Conservation (phyloP, 2,888 invertebrate species). For the Notodonta dromedarius region DNA sequence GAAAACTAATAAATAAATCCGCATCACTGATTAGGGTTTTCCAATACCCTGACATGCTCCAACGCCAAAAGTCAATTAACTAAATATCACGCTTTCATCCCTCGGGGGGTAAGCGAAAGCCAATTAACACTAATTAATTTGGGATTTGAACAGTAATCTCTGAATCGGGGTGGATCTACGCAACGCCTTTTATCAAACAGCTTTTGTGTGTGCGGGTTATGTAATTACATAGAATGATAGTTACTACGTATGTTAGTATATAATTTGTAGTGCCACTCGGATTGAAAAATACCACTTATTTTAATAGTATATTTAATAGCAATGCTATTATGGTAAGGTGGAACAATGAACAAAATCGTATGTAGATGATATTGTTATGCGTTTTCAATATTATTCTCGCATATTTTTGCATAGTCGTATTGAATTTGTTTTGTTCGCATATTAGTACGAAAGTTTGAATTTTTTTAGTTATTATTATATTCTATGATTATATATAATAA, state of each 20-base stretch:
- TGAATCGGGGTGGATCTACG: constrained; percentile 28
- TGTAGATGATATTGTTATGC: neutral
- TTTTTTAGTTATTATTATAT: no score
- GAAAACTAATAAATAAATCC: neutral
- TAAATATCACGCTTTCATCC: constrained; percentile 33
- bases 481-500: no score
- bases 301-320: neutral
- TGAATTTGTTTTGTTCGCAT: neutral
- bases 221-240: neutral
- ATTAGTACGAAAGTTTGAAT: neutral
- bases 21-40: neutral
- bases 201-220: constrained; percentile 4
- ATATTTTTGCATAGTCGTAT: neutral
- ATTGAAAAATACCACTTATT: neutral
- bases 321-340: neutral
- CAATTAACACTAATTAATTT: constrained; percentile 43
- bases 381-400: neutral
- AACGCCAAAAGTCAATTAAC: constrained; percentile 33
- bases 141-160: constrained; percentile 38
- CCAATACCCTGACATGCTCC: neutral
- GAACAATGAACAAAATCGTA: constrained; percentile 11
- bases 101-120: constrained; percentile 32
- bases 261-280: neutral
- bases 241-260: neutral
- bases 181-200: constrained; percentile 23